phyloP scores from a whole-genome alignment of 1,140 invertebrate genomes.

The Drosophila sechellia region DNA sequence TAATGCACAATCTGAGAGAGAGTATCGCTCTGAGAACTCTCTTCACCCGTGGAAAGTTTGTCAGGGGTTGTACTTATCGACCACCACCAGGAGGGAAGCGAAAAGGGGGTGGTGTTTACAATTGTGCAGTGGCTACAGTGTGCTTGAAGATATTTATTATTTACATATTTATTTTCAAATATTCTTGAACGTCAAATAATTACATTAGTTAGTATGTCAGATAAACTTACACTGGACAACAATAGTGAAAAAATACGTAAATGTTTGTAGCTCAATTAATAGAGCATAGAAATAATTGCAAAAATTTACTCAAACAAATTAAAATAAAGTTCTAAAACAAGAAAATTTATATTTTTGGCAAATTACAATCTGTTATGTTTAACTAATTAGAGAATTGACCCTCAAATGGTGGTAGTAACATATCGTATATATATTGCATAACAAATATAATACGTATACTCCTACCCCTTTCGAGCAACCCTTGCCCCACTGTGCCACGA shows the following conservation, averaged over 20 bases:
- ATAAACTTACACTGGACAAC: neutral
- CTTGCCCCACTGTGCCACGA: slow-evolving; percentile 35
- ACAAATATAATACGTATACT: too few species aligned
- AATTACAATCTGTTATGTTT: too few species aligned
- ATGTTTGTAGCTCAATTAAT: too few species aligned
- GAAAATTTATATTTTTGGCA: too few species aligned
- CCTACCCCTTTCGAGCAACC: fast-evolving
- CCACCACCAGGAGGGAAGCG: slow-evolving; percentile 32
- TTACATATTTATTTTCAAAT: neutral
- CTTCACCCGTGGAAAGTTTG: slow-evolving; percentile 29
- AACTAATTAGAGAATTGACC: too few species aligned
- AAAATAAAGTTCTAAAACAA: too few species aligned
- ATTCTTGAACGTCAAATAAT: neutral
- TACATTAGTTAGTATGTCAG: neutral
- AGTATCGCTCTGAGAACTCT: slow-evolving; percentile 10
- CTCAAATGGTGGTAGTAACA: too few species aligned
- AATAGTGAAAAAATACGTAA: too few species aligned
- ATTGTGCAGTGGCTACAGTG: slow-evolving; percentile 2
- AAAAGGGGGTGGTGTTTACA: slow-evolving; percentile 10
- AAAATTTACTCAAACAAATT: too few species aligned
- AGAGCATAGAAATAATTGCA: too few species aligned
- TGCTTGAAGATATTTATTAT: neutral
- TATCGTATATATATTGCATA: too few species aligned
- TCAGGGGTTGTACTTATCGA: slow-evolving; percentile 60
- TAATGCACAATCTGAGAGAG: slow-evolving; percentile 40